Evolutionary conservation across 2,888 invertebrate genomes (phyloP).

Genomic region (Phyto melanocephala): DNA sequence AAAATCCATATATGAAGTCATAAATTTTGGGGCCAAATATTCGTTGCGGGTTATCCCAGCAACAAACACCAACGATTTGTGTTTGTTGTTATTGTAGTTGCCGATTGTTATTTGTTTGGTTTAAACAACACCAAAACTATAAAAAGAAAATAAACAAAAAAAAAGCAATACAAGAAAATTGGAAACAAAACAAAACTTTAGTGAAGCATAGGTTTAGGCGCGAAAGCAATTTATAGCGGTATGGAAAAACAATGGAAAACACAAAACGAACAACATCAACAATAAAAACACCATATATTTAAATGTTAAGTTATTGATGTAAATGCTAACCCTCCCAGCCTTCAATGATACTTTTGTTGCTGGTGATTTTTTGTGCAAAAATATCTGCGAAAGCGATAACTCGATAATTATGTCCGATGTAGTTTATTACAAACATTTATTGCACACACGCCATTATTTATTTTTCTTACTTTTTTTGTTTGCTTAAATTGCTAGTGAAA

Average conservation of each 20-base stretch:
- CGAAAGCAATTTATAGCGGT: conserved; percentile 55
- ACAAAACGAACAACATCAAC: not conserved
- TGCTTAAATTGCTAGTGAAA: not conserved
- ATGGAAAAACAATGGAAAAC: conserved; percentile 28
- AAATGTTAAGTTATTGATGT: conserved; percentile 20
- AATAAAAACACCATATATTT: conserved; percentile 2
- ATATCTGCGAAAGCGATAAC: conserved; percentile 76
- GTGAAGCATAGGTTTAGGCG: conserved; percentile 69
- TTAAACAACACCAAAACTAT: conserved; percentile 22
- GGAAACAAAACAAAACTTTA: conserved; percentile 70
- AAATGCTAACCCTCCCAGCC: not conserved
- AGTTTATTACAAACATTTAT: conserved; percentile 79
- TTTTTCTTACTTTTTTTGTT: not conserved
- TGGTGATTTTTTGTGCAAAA: not conserved
- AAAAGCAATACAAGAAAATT: conserved; percentile 1
- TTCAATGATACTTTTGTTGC: not conserved
- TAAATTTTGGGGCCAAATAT: conserved; percentile 74
- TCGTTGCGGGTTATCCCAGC: conserved; percentile 75
- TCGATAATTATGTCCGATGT: conserved; percentile 79
- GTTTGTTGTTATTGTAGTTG: conserved; percentile 21
- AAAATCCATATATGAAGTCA: conserved; percentile 75
- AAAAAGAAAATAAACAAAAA: not conserved
- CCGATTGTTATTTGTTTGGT: conserved; percentile 58
- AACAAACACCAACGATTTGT: conserved; percentile 50
- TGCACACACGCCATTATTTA: conserved; percentile 68